Conservation (phyloP, 2,113 vertebrate species). For the Strigops habroptila region DNA sequence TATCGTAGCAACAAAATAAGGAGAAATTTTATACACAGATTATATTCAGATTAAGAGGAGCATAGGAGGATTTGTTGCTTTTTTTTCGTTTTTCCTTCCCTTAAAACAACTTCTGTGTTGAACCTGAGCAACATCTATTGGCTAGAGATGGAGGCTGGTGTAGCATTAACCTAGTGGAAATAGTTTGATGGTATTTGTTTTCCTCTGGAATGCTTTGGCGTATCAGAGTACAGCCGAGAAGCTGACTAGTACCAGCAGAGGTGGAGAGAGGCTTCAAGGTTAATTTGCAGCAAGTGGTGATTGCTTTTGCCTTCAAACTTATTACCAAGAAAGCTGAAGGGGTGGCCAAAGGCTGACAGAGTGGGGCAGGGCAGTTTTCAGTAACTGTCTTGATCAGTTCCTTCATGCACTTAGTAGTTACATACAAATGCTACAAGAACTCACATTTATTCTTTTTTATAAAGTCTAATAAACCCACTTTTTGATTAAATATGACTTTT, state of each 20-base stretch:
- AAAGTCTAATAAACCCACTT: neutral
- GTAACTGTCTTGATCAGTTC: neutral
- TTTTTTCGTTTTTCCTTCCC: neutral
- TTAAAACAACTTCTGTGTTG: neutral
- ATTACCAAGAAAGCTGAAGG: neutral
- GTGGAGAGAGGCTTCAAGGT: neutral
- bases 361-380: accelerated
- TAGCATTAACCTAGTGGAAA: neutral
- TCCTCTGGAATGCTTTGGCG: neutral
- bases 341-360: neutral
- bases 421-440: neutral
- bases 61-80: neutral
- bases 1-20: neutral
- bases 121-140: neutral
- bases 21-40: neutral
- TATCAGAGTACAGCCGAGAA: neutral
- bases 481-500: neutral
- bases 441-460: neutral
- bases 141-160: neutral
- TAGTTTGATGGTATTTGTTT: neutral
- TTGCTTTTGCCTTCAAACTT: neutral
- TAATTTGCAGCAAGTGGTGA: neutral
- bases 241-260: neutral
- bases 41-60: neutral
- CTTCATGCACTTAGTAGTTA: neutral